A percentile compares a stretch with the other conserved stretches of the same genome.
phyloP scores from a whole-genome alignment of 2,888 invertebrate genomes.

The Amorpha juglandis region DNA sequence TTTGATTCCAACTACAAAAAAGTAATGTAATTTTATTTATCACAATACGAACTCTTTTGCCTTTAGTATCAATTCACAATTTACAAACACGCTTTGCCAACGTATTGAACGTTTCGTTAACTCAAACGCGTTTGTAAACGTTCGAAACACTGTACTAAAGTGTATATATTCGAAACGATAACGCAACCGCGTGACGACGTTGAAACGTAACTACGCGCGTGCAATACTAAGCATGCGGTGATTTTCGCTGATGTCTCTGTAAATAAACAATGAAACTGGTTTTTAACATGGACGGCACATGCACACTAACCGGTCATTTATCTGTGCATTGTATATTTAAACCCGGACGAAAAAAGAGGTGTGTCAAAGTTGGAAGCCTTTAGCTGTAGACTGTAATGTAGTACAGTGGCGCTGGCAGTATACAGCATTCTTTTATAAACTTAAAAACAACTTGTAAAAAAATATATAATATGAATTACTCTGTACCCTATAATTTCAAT shows the following conservation, averaged over 20 bases:
- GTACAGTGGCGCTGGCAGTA: too few relatives aligned
- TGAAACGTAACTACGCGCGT: conserved; percentile 37
- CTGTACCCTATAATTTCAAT: too few relatives aligned
- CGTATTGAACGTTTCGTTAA: neutral
- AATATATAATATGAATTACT: too few relatives aligned
- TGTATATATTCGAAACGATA: neutral
- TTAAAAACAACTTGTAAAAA: too few relatives aligned
- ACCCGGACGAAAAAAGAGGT: neutral
- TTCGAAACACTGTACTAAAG: neutral
- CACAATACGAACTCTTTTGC: conserved; percentile 8
- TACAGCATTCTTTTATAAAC: too few relatives aligned
- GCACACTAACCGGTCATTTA: conserved; percentile 33
- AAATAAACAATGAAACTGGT: conserved; percentile 61
- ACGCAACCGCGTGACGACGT: neutral
- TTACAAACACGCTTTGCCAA: neutral
- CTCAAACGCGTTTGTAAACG: conserved; percentile 5
- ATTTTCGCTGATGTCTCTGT: conserved; percentile 76
- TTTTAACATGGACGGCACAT: conserved; percentile 50
- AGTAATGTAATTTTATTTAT: neutral
- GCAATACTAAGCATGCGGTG: conserved; percentile 80
- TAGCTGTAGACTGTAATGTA: too few relatives aligned
- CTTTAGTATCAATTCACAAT: too few relatives aligned
- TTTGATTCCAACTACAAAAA: neutral
- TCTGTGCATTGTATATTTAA: conserved; percentile 31
- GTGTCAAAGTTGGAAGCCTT: too few relatives aligned